phyloP scores from a whole-genome alignment of 2,888 invertebrate species.

The Drosophila ezoana region DNA sequence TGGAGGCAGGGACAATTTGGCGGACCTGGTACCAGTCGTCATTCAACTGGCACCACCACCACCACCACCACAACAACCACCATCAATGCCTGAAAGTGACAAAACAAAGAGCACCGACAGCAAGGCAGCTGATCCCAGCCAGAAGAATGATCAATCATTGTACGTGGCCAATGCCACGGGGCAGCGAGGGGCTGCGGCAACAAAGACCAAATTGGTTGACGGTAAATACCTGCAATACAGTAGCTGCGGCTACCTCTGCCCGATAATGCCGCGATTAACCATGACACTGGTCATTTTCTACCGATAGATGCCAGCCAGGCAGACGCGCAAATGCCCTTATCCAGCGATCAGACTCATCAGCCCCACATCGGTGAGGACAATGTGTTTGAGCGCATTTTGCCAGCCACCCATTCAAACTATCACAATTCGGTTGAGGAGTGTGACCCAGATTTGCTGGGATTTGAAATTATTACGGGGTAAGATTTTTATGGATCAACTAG shows the following conservation, averaged over 20 bases:
- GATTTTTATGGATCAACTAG: constrained; percentile 47
- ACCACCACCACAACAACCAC: constrained; percentile 4
- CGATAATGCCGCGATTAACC: constrained; percentile 46
- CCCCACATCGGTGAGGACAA: constrained; percentile 17
- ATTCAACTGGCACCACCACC: constrained; percentile 38
- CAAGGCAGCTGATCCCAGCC: constrained; percentile 32
- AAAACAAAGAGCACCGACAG: constrained; percentile 82
- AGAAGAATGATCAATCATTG: constrained; percentile 66
- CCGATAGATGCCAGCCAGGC: constrained; percentile 59
- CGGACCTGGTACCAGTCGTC: constrained; percentile 60
- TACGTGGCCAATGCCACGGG: constrained; percentile 52
- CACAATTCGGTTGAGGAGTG: constrained; percentile 88
- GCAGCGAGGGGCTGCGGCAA: constrained; percentile 19
- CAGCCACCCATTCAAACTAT: constrained; percentile 56
- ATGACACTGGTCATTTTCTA: constrained; percentile 54
- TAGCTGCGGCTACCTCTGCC: constrained; percentile 36
- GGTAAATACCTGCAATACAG: constrained; percentile 52
- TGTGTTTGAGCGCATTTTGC: constrained; percentile 34
- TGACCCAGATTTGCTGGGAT: constrained; percentile 95
- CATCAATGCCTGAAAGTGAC: constrained; percentile 52
- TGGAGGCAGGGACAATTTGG: constrained; percentile 70
- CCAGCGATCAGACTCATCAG: constrained; percentile 24
- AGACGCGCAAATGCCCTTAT: constrained; percentile 35
- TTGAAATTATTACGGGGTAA: constrained; percentile 95
- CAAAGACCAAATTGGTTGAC: constrained; percentile 57